Evolutionary conservation across 2,797 vertebrate species (phyloP).

Genomic region (Clarias fuscus): DNA sequence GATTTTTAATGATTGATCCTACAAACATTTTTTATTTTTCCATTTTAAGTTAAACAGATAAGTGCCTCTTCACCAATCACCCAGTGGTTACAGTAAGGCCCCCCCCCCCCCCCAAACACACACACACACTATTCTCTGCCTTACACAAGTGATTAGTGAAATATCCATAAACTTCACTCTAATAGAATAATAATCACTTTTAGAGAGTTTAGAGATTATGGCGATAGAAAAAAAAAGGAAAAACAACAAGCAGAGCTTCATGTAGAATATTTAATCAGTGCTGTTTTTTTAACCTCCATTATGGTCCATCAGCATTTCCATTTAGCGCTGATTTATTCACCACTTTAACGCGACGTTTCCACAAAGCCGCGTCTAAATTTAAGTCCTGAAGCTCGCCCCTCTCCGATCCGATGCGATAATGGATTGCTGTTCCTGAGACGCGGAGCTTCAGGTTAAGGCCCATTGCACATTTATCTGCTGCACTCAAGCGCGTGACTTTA

Average conservation of each 20-base stretch:
- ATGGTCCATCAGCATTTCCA: not conserved
- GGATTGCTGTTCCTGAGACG: not conserved
- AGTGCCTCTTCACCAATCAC: not conserved
- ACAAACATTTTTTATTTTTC: not conserved
- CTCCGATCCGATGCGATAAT: conserved; percentile 6
- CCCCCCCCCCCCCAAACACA: not conserved
- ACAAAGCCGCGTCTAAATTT: conserved; percentile 7
- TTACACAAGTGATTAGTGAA: not conserved
- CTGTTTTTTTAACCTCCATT: not conserved
- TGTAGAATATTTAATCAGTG: not conserved
- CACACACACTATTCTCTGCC: not conserved
- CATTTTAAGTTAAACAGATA: not conserved
- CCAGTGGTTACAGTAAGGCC: not conserved
- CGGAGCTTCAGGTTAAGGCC: not conserved
- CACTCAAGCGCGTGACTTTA: conserved; percentile 5
- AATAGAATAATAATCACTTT: not conserved
- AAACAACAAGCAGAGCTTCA: not conserved
- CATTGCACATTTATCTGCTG: conserved; percentile 16
- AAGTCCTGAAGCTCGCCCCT: not conserved
- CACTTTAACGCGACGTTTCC: conserved; percentile 1
- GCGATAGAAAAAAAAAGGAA: not conserved
- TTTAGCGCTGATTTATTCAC: conserved; percentile 5
- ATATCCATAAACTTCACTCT: not conserved
- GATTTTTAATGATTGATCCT: no score
- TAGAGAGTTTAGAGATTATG: not conserved